Base-by-base conservation (phyloP, 1,140 invertebrate genomes). In the Drosophila miranda region DNA sequence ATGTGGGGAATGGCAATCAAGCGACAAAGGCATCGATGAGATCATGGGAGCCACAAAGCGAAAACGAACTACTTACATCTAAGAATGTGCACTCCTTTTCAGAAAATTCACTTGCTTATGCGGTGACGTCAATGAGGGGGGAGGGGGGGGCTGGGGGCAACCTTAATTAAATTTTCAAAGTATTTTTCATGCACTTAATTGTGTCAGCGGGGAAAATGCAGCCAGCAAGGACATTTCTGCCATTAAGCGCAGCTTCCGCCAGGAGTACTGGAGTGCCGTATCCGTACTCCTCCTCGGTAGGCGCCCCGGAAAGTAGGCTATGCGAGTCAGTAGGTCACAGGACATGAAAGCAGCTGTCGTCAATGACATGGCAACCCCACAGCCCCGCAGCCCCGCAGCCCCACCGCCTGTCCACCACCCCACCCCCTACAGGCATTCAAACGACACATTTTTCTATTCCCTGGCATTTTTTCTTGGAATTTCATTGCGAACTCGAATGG, bases 181-280 rank as follows among this genome's bases (percentile, higher is more conserved):
- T 67, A 84, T 86, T 86, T 84, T 77, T 69, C 77, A 60, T 81
- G 77, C 77, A 74, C 82, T 84, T 84, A 84, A 84, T 86, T 86
- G 78, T 86, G 81, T 80, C 76, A 81, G 67, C 81, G 59, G 41
- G 26, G 45, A 53, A 45, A 63, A 28, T 23, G 4, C 3, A 38
- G 41, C 75, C 45, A 62, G 53, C 52, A 73, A 72, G 48, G 50
- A 68, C 59, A 53, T 42, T 14, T 26, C 13, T 43, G 64, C 56
- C 73, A 76, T 57, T 69, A 76, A 76, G 58, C 45, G 62, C 62
- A 72, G 75, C 72, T 64, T 73, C 81, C 76, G 66, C 51, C 11
- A 64, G 52, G 48, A 54, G 30, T 52, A 49, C 54, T 19, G 48
- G 49, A 62, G 53, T 42, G 42, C 14, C 23, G 43, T 21, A 30